phyloP scores from a whole-genome alignment of 2,888 invertebrate genomes.

The Euphydryas editha region DNA sequence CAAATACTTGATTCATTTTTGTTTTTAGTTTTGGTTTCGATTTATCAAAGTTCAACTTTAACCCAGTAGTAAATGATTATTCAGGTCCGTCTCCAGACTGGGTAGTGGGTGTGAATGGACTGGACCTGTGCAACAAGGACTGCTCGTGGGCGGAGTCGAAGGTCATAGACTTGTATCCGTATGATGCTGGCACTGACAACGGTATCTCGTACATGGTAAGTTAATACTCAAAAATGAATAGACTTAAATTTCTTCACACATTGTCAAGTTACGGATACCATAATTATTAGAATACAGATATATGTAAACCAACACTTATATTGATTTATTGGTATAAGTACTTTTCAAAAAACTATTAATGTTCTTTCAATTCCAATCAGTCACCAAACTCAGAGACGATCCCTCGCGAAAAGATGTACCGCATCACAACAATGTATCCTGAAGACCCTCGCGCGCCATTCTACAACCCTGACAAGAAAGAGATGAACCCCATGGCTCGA shows the following conservation, averaged over 20 bases:
- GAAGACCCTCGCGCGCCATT: slow-evolving; percentile 95
- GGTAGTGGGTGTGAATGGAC: slow-evolving; percentile 95
- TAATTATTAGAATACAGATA: no score
- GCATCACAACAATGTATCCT: slow-evolving; percentile 95
- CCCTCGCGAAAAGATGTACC: slow-evolving; percentile 92
- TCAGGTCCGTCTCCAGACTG: slow-evolving; percentile 98
- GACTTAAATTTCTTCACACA: not conserved
- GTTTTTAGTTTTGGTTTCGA: no score
- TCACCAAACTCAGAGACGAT: slow-evolving; percentile 90
- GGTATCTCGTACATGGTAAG: slow-evolving; percentile 95
- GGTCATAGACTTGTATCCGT: slow-evolving; percentile 94
- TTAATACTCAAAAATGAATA: slow-evolving; percentile 22
- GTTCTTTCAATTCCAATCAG: slow-evolving; percentile 62
- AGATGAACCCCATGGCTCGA: slow-evolving; percentile 92
- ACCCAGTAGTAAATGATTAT: not conserved
- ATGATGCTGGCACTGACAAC: slow-evolving; percentile 97
- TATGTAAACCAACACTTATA: not conserved
- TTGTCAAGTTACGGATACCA: no score
- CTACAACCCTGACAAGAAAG: slow-evolving; percentile 46
- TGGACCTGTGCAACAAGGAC: slow-evolving; percentile 94
- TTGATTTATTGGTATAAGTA: not conserved
- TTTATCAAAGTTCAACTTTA: no score
- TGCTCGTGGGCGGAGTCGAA: slow-evolving; percentile 95
- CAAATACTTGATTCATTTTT: no score
- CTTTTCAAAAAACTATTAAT: not conserved